Evolutionary conservation across 2,113 vertebrate genomes (phyloP).

Genomic region (Dunckerocampus dactyliophorus): DNA sequence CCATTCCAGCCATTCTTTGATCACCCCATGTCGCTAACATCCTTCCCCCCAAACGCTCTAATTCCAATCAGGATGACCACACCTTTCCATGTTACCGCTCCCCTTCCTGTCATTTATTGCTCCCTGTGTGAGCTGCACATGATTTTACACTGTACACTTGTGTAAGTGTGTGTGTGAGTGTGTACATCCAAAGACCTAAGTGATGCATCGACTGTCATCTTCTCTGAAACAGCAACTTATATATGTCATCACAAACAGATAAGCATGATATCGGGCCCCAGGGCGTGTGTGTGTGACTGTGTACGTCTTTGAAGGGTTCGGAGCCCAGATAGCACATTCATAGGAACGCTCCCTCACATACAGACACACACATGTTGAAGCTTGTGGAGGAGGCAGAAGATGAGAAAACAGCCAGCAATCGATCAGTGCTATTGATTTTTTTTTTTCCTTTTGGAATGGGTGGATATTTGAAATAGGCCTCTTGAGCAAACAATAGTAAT

Average conservation of each 20-base stretch:
- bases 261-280: conserved; percentile 50
- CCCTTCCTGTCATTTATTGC: conserved; percentile 22
- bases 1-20: too few relatives aligned
- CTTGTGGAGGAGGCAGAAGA: conserved; percentile 37
- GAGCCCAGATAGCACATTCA: conserved; percentile 37
- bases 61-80: conserved; percentile 5
- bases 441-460: conserved; percentile 51
- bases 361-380: conserved; percentile 35
- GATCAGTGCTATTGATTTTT: conserved; percentile 73
- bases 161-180: neutral
- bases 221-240: conserved; percentile 54
- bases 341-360: conserved; percentile 22
- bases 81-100: conserved; percentile 31
- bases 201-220: conserved; percentile 47
- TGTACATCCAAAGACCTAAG: conserved; percentile 37
- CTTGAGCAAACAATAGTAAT: conserved; percentile 66
- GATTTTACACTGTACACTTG: conserved; percentile 11
- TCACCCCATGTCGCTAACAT: too few relatives aligned
- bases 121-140: conserved; percentile 15
- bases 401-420: conserved; percentile 64
- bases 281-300: conserved; percentile 26
- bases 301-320: conserved; percentile 8
- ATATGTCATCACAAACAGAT: conserved; percentile 58
- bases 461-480: conserved; percentile 64
- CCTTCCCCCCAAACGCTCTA: neutral